Percentiles rank a stretch among this genome's conserved stretches.
phyloP scores from a whole-genome alignment of 2,888 invertebrate species.

The Pachliopta kotzebuea region DNA sequence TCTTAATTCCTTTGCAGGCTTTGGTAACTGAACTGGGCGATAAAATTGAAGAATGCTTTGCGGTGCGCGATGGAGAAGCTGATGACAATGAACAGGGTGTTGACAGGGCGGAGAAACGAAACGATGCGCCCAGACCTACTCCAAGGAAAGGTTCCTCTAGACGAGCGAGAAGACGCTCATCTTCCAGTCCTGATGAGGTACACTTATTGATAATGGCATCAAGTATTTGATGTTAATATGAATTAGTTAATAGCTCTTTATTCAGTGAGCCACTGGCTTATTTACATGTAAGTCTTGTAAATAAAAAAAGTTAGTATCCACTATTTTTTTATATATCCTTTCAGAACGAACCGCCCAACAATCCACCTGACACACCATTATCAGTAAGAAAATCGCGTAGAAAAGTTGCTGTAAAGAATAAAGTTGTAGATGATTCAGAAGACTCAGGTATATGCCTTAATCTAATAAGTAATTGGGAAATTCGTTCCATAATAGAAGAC shows the following conservation, averaged over 20 bases:
- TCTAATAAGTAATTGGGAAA: not conserved
- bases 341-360: constrained; percentile 64
- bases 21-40: constrained; percentile 84
- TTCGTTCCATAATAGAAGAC: not conserved
- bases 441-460: constrained; percentile 58
- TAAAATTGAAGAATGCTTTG: constrained; percentile 83
- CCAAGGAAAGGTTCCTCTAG: constrained; percentile 48
- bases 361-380: constrained; percentile 48
- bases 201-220: constrained; percentile 27
- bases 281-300: too few species aligned
- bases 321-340: constrained; percentile 28
- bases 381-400: constrained; percentile 64
- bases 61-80: constrained; percentile 63
- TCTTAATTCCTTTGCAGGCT: constrained; percentile 50
- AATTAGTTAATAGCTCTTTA: too few species aligned
- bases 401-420: constrained; percentile 49
- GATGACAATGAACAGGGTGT: constrained; percentile 39
- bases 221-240: too few species aligned
- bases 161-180: constrained; percentile 50
- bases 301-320: too few species aligned
- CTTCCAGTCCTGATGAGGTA: constrained; percentile 66
- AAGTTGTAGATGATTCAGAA: constrained; percentile 51
- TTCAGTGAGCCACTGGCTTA: too few species aligned
- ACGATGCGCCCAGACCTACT: constrained; percentile 43
- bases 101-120: constrained; percentile 21